A percentile compares a stretch with the other conserved stretches of the same genome.
phyloP scores from a whole-genome alignment of 2,797 vertebrate species.

The Bovichtus diacanthus region DNA sequence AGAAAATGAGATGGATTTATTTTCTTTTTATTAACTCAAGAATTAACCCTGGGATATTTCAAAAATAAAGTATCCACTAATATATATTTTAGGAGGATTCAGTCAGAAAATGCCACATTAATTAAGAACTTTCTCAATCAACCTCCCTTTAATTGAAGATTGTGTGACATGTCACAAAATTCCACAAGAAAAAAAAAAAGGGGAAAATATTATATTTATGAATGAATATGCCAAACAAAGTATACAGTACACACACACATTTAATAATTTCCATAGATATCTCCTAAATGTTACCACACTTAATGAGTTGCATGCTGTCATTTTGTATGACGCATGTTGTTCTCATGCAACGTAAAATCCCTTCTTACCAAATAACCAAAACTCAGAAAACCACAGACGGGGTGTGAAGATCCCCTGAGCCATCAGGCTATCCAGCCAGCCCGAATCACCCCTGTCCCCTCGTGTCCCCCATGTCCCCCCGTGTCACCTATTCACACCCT shows the following conservation, averaged over 20 bases:
- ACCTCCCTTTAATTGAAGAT: neutral
- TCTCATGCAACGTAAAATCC: neutral
- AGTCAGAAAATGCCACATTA: neutral
- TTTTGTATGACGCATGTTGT: neutral
- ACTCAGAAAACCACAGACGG: neutral
- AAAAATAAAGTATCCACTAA: neutral
- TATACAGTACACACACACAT: too few species aligned
- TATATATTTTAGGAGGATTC: neutral
- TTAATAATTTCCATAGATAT: neutral
- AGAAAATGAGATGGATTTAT: neutral
- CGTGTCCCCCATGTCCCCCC: neutral
- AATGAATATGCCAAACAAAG: neutral
- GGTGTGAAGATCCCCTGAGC: slow-evolving; percentile 17
- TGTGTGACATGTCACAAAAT: neutral
- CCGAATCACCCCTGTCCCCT: neutral
- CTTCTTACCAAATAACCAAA: neutral
- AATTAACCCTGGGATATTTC: neutral
- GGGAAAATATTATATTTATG: too few species aligned
- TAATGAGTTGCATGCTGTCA: neutral
- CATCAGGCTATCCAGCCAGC: neutral
- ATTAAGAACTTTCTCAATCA: neutral
- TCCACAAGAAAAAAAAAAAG: too few species aligned
- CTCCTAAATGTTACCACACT: neutral
- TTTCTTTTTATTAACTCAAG: neutral
- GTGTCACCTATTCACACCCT: neutral